Base-by-base conservation (phyloP, 2,888 invertebrate genomes). In the Chrysotoxum bicinctum region DNA sequence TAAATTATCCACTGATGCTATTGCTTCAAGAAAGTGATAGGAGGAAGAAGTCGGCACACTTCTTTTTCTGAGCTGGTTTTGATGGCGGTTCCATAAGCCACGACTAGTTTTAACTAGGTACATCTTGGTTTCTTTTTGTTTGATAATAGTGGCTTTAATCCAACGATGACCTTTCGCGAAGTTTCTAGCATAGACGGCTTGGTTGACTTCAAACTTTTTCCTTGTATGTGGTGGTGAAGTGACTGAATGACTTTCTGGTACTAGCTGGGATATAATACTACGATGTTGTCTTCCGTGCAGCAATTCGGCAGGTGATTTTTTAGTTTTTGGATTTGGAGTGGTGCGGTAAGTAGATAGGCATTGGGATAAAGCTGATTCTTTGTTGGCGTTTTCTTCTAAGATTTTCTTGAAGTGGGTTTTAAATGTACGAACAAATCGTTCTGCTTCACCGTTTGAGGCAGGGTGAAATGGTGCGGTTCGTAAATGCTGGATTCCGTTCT, bases 401-500 rank as follows among this genome's bases (percentile, higher is more conserved):
- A 54, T 54, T 32, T 54, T 54, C 30, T 54, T 54, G 32, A 54
- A 54, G 8, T 54, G 54, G 1, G 32, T 54, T 5, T 54, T 54
- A 12, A 54, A 54, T 0, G 54, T 54, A 1, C 52, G 52, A 26
- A n/a, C 84, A 43, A 73, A 81, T 30, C 87, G 60, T 86, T 88
- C 88, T 5, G 88, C 88, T 69, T 48, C 58, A 16, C 87, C 88
- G 64, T 88, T 88, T 16, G 87, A 79, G 23, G 81, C 68, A 12
- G 87, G 87, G n/a, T n/a, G n/a, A n/a, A n/a, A n/a, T n/a, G n/a
- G n/a, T n/a, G n/a, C n/a, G n/a, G n/a, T n/a, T n/a, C 87, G 80
- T 32, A 87, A 16, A 64, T 89, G 88, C 35, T 87, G 78, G n/a
- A 89, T 88, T 52, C 87, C 87, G 60, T 88, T 88, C 43, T 54